Base-by-base conservation (phyloP, 2,888 invertebrate species). In the Athalia cordata region DNA sequence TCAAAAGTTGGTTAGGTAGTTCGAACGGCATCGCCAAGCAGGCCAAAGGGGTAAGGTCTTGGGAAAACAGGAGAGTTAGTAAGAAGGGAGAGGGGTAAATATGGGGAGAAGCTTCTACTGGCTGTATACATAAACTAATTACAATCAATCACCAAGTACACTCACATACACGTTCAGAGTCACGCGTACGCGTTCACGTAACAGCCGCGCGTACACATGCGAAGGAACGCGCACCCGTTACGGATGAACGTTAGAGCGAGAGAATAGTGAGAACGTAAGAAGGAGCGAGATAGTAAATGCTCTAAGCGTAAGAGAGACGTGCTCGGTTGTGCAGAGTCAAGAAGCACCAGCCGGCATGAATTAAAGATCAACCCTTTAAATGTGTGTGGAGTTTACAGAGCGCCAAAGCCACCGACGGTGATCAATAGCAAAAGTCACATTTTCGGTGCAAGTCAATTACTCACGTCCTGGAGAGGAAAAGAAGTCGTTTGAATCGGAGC, bases 351-450 rank as follows among this genome's bases (percentile, higher is more conserved):
- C 82, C 81, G 84, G 82, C 82, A 85, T 85, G 85, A 85, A 86
- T 86, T 85, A 85, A 86, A 86, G 85, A 85, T 86, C 82, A 83
- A 80, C 81, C 83, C 83, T 84, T 85, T 85, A 82, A 82, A 83
- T 81, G 81, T 82, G 75, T 82, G 81, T 81, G 81, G 81, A 80
- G 82, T 83, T 83, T 75, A 81, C 77, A 80, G 81, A 80, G 75
- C 80, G 80, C 79, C 79, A 78, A 77, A 72, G 79, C 78, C 67
- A 78, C 70, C 77, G 29, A 29, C 29, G 72, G 81, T 84, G 84
- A 83, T 83, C 84, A 84, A 84, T 83, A 81, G 83, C 80, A 81
- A 81, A 82, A 83, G 84, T 83, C 82, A 81, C 81, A 81, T 82
- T 82, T 83, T 81, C 79, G 78, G 80, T 80, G 79, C 80, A 76